These are phyloP conservation scores for Osedax fenrisi DNA, from an alignment of 2,888 invertebrate species.

Conservation along the genomic window DNA sequence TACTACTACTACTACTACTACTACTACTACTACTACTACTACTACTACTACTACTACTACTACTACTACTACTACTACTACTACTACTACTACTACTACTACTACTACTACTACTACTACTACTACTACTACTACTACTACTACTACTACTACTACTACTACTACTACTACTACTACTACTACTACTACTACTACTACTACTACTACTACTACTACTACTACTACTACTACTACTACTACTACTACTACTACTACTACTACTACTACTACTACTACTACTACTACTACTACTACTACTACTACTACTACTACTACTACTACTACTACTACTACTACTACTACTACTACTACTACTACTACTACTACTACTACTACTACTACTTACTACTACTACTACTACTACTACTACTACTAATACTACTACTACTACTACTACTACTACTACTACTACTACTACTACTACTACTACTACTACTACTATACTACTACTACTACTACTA, in stretches of 20 bases:
- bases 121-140: slow-evolving; percentile 10
- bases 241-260: slow-evolving; percentile 10
- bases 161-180: neutral
- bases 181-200: neutral
- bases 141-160: neutral
- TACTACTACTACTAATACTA: no score
- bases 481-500: no score
- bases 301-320: slow-evolving; percentile 7
- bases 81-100: neutral
- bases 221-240: neutral
- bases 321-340: slow-evolving; percentile 10
- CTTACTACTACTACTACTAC: no score
- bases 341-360: slow-evolving; percentile 7
- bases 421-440: no score
- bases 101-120: slow-evolving; percentile 7
- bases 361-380: slow-evolving; percentile 3
- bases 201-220: neutral
- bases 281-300: slow-evolving; percentile 7
- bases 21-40: slow-evolving; percentile 10
- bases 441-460: no score
- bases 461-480: no score
- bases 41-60: slow-evolving; percentile 10
- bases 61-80: slow-evolving; percentile 7
- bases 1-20: slow-evolving; percentile 10
- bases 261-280: slow-evolving; percentile 10